Conservation (phyloP, 30 jellyfish, hydroid and myxozoan genomes). For the Aurelia aurita complex sp. Pacific region DNA sequence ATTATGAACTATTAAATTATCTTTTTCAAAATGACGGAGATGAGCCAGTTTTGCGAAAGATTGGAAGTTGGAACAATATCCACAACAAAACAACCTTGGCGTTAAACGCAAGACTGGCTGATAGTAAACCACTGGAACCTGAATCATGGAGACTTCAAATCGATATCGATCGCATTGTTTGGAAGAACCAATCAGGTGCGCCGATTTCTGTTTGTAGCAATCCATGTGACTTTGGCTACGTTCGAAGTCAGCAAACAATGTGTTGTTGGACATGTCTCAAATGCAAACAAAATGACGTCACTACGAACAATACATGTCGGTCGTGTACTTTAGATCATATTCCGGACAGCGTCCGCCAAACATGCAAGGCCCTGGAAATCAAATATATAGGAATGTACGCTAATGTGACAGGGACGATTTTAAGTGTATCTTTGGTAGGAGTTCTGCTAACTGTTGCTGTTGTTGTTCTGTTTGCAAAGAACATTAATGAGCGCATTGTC, state of each 20-base stretch:
- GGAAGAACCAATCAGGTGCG: conserved; percentile 16
- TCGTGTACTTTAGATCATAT: conserved; percentile 48
- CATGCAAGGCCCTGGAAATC: conserved; percentile 52
- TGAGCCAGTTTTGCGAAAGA: background rate
- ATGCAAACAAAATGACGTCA: conserved; percentile 59
- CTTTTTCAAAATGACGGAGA: background rate
- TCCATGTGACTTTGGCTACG: conserved; percentile 56
- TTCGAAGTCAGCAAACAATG: background rate
- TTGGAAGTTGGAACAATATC: conserved; percentile 44
- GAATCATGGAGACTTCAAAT: conserved; percentile 45
- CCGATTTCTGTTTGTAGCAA: conserved; percentile 81
- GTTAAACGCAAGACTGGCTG: background rate
- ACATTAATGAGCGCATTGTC: conserved; percentile 65
- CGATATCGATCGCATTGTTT: conserved; percentile 21
- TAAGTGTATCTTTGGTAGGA: conserved; percentile 40
- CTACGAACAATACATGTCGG: conserved; percentile 65
- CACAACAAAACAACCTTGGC: background rate
- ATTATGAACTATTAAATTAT: conserved; percentile 43
- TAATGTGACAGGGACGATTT: background rate
- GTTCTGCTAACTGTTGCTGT: conserved; percentile 57
- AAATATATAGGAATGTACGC: background rate
- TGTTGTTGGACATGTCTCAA: conserved; percentile 88
- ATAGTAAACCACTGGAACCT: conserved; percentile 9
- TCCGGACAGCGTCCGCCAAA: conserved; percentile 46
- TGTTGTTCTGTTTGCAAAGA: conserved; percentile 61